Conservation (phyloP, 1,140 invertebrate genomes). For the Drosophila tropicalis region DNA sequence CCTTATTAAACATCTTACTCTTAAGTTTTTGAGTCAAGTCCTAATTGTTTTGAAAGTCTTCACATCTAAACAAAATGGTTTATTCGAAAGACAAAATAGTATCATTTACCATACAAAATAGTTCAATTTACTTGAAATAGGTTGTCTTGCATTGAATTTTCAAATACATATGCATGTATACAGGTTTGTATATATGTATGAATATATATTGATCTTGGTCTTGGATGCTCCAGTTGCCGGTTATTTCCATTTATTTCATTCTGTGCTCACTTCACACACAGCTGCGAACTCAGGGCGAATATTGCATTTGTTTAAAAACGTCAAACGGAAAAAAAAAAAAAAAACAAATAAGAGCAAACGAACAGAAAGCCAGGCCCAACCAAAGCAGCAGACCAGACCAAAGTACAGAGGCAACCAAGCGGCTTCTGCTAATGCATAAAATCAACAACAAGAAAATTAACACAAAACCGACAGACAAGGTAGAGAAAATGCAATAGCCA, state of each 20-base stretch:
- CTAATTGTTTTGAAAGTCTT: too few species aligned
- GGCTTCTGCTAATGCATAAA: slow-evolving; percentile 50
- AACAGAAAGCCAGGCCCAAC: slow-evolving; percentile 3
- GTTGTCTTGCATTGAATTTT: too few species aligned
- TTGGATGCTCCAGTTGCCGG: slow-evolving; percentile 9
- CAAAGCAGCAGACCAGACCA: too few species aligned
- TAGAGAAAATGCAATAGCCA: slow-evolving; percentile 42
- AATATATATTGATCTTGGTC: neutral
- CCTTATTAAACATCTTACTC: too few species aligned
- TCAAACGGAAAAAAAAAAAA: too few species aligned
- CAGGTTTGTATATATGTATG: neutral
- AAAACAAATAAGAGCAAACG: slow-evolving; percentile 30
- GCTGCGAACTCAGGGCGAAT: slow-evolving; percentile 42
- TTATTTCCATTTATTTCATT: neutral
- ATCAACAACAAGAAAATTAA: slow-evolving; percentile 63
- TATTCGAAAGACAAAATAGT: too few species aligned
- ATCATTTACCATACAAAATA: too few species aligned
- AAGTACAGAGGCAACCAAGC: slow-evolving; percentile 30
- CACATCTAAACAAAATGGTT: too few species aligned
- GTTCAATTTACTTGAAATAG: too few species aligned
- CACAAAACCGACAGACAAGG: slow-evolving; percentile 31
- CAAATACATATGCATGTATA: too few species aligned
- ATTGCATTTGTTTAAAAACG: slow-evolving; percentile 24
- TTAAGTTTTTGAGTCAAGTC: too few species aligned
- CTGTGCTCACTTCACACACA: slow-evolving; percentile 35